These are phyloP conservation scores for Apteryx mantelli DNA, from an alignment of 2,113 vertebrate species.

Conservation along the genomic window DNA sequence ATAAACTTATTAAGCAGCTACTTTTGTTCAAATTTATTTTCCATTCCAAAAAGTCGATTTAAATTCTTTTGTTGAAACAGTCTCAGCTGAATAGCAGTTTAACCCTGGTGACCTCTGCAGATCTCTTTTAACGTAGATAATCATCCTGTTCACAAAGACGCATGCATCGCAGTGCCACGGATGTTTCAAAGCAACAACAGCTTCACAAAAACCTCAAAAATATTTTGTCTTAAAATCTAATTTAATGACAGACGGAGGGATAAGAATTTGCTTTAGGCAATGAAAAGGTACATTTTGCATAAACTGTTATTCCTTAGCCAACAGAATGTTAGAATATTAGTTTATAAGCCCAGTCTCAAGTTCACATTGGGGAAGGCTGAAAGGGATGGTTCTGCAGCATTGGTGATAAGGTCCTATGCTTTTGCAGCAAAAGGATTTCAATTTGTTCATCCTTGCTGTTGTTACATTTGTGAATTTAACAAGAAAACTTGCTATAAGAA, in stretches of 20 bases:
- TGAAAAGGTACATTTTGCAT: neutral
- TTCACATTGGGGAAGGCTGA: neutral
- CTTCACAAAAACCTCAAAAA: neutral
- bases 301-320: neutral
- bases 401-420: neutral
- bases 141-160: neutral
- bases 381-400: neutral
- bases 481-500: neutral
- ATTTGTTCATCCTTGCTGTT: neutral
- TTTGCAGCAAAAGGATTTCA: neutral
- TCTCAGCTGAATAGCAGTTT: neutral
- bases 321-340: neutral
- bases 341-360: neutral
- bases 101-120: neutral
- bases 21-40: neutral
- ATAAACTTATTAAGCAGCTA: neutral
- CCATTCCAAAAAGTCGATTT: neutral
- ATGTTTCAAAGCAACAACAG: neutral
- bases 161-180: neutral
- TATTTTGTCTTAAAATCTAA: neutral
- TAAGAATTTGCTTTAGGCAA: neutral
- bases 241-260: neutral
- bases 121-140: neutral
- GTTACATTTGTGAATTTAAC: neutral
- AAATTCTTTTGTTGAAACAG: neutral